phyloP scores from a whole-genome alignment of 2,888 invertebrate genomes.

The Nomada fucata region DNA sequence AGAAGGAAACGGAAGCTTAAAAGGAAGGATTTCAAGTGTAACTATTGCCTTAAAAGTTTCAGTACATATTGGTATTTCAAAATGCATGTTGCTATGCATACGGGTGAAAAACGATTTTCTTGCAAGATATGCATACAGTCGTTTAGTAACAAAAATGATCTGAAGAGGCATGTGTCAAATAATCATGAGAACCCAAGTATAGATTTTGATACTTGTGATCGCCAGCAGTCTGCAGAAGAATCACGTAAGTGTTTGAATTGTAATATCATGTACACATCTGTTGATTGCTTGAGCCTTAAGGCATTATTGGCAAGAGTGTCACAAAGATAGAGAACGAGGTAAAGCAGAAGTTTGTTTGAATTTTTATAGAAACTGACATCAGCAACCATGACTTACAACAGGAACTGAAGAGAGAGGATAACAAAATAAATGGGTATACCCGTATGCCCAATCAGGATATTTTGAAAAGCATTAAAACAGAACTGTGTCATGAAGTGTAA shows the following conservation, averaged over 20 bases:
- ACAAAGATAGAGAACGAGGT: not conserved
- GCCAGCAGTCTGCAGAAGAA: not conserved
- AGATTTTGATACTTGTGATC: conserved; percentile 66
- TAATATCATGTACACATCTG: conserved; percentile 10
- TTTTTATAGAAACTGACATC: not conserved
- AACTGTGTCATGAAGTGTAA: conserved; percentile 26
- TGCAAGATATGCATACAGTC: conserved; percentile 77
- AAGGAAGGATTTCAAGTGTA: conserved; percentile 76
- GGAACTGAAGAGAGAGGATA: not conserved
- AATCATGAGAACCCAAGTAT: conserved; percentile 72
- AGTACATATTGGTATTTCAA: conserved; percentile 81
- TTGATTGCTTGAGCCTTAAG: conserved; percentile 26
- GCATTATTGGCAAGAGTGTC: conserved; percentile 25
- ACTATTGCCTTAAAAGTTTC: conserved; percentile 78
- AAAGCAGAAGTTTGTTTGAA: conserved; percentile 1
- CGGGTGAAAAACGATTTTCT: conserved; percentile 74
- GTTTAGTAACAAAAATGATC: conserved; percentile 75
- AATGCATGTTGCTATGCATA: conserved; percentile 79
- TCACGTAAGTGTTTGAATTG: conserved; percentile 68
- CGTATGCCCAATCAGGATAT: conserved; percentile 15
- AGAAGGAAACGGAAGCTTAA: conserved; percentile 19
- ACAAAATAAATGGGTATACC: conserved; percentile 30
- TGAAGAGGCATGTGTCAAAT: conserved; percentile 75
- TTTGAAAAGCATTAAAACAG: conserved; percentile 19
- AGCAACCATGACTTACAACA: conserved; percentile 6